phyloP scores from a whole-genome alignment of 2,113 vertebrate species.

The Percina caprodes region DNA sequence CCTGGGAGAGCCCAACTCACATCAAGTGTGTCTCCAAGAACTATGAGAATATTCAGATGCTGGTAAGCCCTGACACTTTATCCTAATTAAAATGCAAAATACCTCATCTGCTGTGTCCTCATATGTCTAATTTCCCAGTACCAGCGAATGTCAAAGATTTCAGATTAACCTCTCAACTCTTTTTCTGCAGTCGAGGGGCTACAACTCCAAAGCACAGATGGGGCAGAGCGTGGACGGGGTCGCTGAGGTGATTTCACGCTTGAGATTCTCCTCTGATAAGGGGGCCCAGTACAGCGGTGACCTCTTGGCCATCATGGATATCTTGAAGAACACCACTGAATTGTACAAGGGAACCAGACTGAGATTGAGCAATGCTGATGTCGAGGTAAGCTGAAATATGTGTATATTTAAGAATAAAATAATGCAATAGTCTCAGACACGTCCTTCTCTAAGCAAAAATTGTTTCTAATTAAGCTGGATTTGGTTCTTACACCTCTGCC shows the following conservation, averaged over 20 bases:
- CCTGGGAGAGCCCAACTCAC: constrained; percentile 95
- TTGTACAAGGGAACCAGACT: constrained; percentile 90
- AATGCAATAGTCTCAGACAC: neutral
- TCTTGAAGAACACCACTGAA: constrained; percentile 93
- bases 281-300: constrained; percentile 96
- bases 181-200: constrained; percentile 88
- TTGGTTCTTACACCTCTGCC: constrained; percentile 43
- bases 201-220: constrained; percentile 89
- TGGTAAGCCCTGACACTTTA: constrained; percentile 84
- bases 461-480: neutral
- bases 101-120: constrained; percentile 5
- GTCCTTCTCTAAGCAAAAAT: constrained; percentile 26
- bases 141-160: neutral
- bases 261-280: constrained; percentile 92
- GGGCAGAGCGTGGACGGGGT: constrained; percentile 89
- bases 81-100: constrained; percentile 9
- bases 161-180: constrained; percentile 22
- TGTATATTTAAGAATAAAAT: constrained; percentile 7
- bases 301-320: constrained; percentile 91
- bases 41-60: constrained; percentile 93
- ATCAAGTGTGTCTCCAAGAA: constrained; percentile 95
- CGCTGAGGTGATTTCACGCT: constrained; percentile 92
- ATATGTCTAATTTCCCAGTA: constrained; percentile 21
- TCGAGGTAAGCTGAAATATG: constrained; percentile 86
- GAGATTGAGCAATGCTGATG: constrained; percentile 89